Conservation (phyloP, 2,888 invertebrate genomes). For the Prenolepis imparis region DNA sequence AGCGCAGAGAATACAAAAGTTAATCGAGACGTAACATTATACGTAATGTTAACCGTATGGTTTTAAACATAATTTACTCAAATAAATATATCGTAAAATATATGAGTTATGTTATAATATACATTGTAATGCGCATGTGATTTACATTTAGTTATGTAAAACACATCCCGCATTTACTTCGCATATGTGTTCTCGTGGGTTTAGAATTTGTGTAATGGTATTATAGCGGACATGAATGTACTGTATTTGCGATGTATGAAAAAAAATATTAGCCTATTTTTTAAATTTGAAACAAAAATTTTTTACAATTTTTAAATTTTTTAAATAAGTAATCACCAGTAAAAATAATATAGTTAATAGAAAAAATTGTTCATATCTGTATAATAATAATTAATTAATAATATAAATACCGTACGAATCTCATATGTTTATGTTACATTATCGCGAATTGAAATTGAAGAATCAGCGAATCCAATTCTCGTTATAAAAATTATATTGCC, state of each 20-base stretch:
- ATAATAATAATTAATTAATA: neutral
- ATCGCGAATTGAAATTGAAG: neutral
- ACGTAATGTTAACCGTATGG: slow-evolving; percentile 11
- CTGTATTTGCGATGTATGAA: neutral
- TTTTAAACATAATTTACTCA: slow-evolving; percentile 37
- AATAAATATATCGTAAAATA: slow-evolving; percentile 21
- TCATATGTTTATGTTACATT: neutral
- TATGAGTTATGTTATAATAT: slow-evolving; percentile 23
- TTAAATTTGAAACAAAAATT: neutral
- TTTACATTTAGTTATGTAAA: slow-evolving; percentile 55
- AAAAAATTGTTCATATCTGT: neutral
- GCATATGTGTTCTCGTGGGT: neutral
- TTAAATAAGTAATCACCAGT: neutral
- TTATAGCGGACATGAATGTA: slow-evolving; percentile 1
- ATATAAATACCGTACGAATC: neutral
- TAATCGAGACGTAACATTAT: neutral
- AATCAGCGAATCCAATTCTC: neutral
- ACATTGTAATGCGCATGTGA: slow-evolving; percentile 38
- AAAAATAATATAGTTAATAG: neutral
- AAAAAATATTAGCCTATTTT: neutral
- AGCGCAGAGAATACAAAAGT: neutral
- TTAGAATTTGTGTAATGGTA: neutral
- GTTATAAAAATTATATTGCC: neutral
- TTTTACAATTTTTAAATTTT: too few species aligned
- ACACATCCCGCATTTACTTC: slow-evolving; percentile 6